Percentiles rank a stretch among this genome's conserved stretches.
phyloP scores from a whole-genome alignment of 2,888 invertebrate genomes.

The Prionchulus punctatus region DNA sequence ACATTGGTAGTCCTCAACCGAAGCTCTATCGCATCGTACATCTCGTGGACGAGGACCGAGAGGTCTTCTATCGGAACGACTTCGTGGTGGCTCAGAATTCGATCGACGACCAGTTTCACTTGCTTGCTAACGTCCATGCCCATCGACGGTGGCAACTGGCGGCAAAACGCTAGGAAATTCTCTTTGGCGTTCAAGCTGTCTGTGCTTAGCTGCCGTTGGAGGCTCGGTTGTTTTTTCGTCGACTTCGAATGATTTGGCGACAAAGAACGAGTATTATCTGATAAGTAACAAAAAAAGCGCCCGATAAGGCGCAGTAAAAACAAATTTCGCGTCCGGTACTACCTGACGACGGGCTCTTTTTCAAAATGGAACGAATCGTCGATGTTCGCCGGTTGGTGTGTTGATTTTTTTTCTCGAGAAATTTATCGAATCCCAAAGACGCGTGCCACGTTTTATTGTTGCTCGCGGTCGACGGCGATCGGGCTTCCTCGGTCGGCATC shows the following conservation, averaged over 20 bases:
- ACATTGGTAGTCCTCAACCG: conserved; percentile 42
- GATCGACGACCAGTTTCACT: conserved; percentile 41
- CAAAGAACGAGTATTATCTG: background rate
- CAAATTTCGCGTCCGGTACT: background rate
- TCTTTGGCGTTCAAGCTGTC: conserved; percentile 36
- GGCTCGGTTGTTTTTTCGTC: background rate
- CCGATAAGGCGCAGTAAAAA: background rate
- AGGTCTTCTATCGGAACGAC: conserved; percentile 49
- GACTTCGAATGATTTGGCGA: background rate
- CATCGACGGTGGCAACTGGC: conserved; percentile 31
- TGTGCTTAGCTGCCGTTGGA: conserved; percentile 18
- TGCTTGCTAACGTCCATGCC: conserved; percentile 45
- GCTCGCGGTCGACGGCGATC: background rate
- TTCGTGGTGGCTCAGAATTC: conserved; percentile 15
- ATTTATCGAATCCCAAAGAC: conserved; percentile 51
- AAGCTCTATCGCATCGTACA: conserved; percentile 60
- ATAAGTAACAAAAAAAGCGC: background rate
- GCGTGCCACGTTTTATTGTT: background rate
- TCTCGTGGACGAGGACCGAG: conserved; percentile 73
- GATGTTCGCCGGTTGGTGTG: conserved; percentile 61
- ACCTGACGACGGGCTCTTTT: conserved; percentile 38
- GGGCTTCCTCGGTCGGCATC: background rate
- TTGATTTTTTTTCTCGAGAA: conserved; percentile 66
- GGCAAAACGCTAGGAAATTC: conserved; percentile 35
- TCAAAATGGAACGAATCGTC: conserved; percentile 57